Evolutionary conservation across 35 echinoderm and acorn worm species (phyloP).

Genomic region (Heliocidaris tuberculata): DNA sequence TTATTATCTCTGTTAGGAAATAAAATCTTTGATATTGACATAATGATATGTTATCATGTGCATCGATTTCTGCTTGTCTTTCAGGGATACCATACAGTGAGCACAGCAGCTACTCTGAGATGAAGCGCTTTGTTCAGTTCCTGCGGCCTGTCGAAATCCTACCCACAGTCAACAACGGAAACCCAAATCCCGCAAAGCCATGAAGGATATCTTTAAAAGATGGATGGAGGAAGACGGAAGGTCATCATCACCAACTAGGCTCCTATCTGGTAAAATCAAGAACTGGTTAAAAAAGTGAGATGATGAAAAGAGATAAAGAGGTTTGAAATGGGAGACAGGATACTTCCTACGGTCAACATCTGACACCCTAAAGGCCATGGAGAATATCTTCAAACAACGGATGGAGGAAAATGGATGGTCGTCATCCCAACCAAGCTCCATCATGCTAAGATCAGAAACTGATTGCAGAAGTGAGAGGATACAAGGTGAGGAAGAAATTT

Average conservation of each 20-base stretch:
- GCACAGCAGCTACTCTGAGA: conserved; percentile 91
- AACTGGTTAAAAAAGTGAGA: neutral
- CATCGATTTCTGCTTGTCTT: conserved; percentile 24
- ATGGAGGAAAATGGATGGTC: conserved; percentile 16
- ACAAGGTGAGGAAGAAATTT: neutral
- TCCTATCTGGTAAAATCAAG: neutral
- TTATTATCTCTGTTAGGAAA: neutral
- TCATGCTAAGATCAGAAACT: no score
- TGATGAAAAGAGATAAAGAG: neutral
- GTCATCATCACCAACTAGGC: neutral
- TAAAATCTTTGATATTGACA: neutral
- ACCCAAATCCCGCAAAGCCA: conserved; percentile 55
- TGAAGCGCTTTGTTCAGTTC: conserved; percentile 92
- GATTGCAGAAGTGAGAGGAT: neutral
- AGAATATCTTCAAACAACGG: conserved; percentile 71
- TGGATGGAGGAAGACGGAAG: conserved; percentile 62
- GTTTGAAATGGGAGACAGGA: neutral
- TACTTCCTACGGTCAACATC: conserved; percentile 77
- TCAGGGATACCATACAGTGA: conserved; percentile 98
- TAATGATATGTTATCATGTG: no score
- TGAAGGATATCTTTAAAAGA: conserved; percentile 64
- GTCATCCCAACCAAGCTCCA: neutral
- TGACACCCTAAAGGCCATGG: conserved; percentile 65
- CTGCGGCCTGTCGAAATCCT: conserved; percentile 65
- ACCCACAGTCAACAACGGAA: conserved; percentile 85